A percentile compares a stretch with the other conserved stretches of the same genome.
These are phyloP conservation scores for Pyrgilauda ruficollis DNA, from an alignment of 2,113 vertebrate genomes.

Conservation along the genomic window DNA sequence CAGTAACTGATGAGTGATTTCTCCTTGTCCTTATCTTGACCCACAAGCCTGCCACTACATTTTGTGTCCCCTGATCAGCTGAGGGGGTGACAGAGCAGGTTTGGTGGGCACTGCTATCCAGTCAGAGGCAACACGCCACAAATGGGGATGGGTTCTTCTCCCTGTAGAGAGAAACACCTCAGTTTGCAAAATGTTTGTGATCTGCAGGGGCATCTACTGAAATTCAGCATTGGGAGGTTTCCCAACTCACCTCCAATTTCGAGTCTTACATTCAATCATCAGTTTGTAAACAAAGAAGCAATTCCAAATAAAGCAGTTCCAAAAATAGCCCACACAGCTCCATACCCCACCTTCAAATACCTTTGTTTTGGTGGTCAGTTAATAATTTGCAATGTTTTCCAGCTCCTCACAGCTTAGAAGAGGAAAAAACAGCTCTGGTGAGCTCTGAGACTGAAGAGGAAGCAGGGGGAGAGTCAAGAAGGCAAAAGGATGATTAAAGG, in stretches of 20 bases:
- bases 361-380: not conserved
- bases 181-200: not conserved
- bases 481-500: not conserved
- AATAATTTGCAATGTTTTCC: not conserved
- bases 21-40: not conserved
- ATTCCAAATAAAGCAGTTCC: not conserved
- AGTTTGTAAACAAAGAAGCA: not conserved
- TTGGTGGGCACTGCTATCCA: not conserved
- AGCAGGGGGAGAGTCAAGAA: not conserved
- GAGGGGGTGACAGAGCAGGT: not conserved
- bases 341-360: not conserved
- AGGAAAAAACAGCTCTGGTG: not conserved
- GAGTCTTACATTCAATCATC: not conserved
- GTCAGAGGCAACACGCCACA: not conserved
- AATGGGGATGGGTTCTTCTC: not conserved
- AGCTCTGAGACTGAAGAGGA: not conserved
- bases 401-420: not conserved
- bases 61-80: not conserved
- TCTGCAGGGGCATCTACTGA: not conserved
- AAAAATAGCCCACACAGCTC: not conserved
- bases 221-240: not conserved
- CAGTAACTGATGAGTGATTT: not conserved
- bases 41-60: fast-evolving
- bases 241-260: not conserved
- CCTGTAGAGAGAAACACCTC: fast-evolving